Evolutionary conservation across 2,797 vertebrate species (phyloP), one percentile per base, ranked within the genome.

Genomic region (Sternotherus odoratus): DNA sequence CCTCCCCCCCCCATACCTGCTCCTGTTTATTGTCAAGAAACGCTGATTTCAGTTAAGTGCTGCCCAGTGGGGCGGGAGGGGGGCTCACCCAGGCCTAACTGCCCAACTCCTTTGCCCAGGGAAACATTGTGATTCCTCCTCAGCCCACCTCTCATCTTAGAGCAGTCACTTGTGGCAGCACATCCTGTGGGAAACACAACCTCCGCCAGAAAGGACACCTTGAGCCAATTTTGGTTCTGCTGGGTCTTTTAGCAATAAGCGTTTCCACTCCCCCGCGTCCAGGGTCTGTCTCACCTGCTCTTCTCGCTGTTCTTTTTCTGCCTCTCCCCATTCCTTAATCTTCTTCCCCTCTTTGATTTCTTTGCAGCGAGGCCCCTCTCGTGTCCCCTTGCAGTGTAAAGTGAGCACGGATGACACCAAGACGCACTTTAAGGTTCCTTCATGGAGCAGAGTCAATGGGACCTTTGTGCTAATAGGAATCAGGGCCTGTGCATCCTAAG

Each of bases 11-110:
- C 2, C 11, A 85, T 79, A 19, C 60, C 82, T 46, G 43, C n/a
- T 66, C 15, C 1, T 17, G 78, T 3, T 3, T 60, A 8, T 12
- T 1, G 0, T 11, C 0, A 0, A 91, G 86, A 79, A 83, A 80
- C 9, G 82, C 11, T 0, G 1, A 2, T 12, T 48, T 75, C 28
- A 12, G 72, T 75, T 43, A 43, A 46, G 46, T 46, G 12, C 5
- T 72, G 66, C 12, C 36, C 23, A 43, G 11, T 72, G 36, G 66
- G 36, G 39, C 6, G 6, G 69, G 39, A 46, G 7, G 24, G 46
- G 24, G 56, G 9, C 39, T 83, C 48, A 36, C 48, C 66, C 16
- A 7, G 49, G 36, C 69, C 19, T 80, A 1, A 0, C 30, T 48
- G 3, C 12, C 51, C 23, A 33, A 36, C 10, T 46, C 33, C 43